Base-by-base conservation (phyloP, 2,797 vertebrate species). In the Sebastiscus tertius region DNA sequence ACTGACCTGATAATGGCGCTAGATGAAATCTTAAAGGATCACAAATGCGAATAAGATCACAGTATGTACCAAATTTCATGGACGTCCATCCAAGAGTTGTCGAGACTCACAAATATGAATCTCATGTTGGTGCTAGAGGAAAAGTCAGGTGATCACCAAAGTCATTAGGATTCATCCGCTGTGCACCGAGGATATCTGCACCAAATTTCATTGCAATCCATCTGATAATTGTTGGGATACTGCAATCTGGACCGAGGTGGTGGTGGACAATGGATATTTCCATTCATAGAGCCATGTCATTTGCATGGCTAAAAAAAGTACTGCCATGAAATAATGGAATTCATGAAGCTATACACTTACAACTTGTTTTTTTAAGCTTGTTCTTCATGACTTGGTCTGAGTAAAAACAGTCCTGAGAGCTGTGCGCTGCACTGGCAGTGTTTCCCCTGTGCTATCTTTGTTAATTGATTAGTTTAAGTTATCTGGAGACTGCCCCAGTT, bases 391-490 rank as follows among this genome's bases (percentile, higher is more conserved):
- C 26, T 36, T 46, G 64, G 79, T 79, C 67, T 16, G 4, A 31
- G 46, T 16, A 29, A 60, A 58, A 62, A 63, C 49, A 64, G 61
- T 72, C 42, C 75, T 75, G 79, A 72, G 68, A 80, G 66, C 67
- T 36, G 42, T 77, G 79, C 75, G 79, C 75, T 77, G 27, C 12
- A 29, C 86, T 81, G 88, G 75, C 88, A 75, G 64, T 64, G 59
- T 66, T 84, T 88, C 60, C 60, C 69, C 74, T 82, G 36, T 60
- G 81, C 84, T 75, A 79, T 88, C 84, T 88, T 85, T 80, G 82
- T 70, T 91, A 93, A 93, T 92, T 92, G 92, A 94, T 93, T 91
- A 80, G 89, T 84, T 90, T 83, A 92, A 87, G 89, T 92, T 89
- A 87, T 90, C 85, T 84, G 82, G 82, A 93, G 90, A 87, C 87